Base-by-base conservation (phyloP, 37 sponge, comb jelly and placozoan genomes). In the Hormiphora californensis region DNA sequence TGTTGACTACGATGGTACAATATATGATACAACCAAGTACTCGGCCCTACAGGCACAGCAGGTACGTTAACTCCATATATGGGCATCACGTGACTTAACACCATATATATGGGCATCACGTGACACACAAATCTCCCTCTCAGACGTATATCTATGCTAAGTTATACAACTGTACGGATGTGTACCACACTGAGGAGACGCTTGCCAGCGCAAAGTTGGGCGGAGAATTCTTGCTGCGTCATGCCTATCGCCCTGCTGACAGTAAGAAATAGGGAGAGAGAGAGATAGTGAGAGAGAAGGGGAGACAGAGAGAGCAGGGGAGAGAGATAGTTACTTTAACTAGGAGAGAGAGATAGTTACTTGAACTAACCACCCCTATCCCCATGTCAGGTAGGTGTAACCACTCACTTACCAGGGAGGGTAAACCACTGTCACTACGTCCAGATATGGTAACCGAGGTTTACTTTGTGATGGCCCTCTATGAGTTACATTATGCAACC, bases 1-100 rank as follows among this genome's bases (percentile, higher is more conserved):
- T 65, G 67, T 65, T 27, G 67, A 65, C 67, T 65, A 32, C 67
- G 67, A 65, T 65, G 67, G 67, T 21, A 65, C 67, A 7, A 65
- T 65, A 28, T 65, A 65, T 17, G 67, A 65, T 33, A 65, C 67
- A 35, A 65, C 67, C 3, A 65, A 65, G 28, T 65, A 65, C 67
- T 65, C 38, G 31, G 67, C 33, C 5, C 67, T 65, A 36, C 36
- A 65, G 28, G 67, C 67, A 7, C 67, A 65, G 35, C 67, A 65
- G 67, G 67, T 65, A 32, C 37, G 61, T 57, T 57, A n/a, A n/a
- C n/a, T n/a, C n/a, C n/a, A n/a, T n/a, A n/a, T n/a, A n/a, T n/a
- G n/a, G n/a, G n/a, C n/a, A n/a, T n/a, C n/a, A n/a, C n/a, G n/a
- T n/a, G n/a, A n/a, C n/a, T n/a, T n/a, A n/a, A n/a, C n/a, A n/a